phyloP scores from a whole-genome alignment of 2,888 invertebrate species.

The Ligdia adustata region DNA sequence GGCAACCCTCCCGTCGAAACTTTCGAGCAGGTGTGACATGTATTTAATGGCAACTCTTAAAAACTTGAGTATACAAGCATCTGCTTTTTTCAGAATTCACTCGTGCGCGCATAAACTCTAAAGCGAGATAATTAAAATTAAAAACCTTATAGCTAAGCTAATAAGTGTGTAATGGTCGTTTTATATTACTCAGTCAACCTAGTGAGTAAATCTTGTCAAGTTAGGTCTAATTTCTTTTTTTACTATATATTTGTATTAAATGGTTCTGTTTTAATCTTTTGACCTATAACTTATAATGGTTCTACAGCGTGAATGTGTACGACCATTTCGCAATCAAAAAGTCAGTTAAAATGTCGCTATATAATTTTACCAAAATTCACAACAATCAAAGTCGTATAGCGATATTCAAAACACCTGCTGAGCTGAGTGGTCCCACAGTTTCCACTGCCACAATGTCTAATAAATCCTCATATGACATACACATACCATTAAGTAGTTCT shows the following conservation, averaged over 20 bases:
- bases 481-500: conserved; percentile 69
- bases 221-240: not conserved
- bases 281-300: too few relatives aligned
- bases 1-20: conserved; percentile 49
- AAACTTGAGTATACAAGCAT: conserved; percentile 54
- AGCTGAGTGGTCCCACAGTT: conserved; percentile 46
- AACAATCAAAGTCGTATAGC: conserved; percentile 33
- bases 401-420: conserved; percentile 30
- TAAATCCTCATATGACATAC: conserved; percentile 79
- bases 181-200: conserved; percentile 9
- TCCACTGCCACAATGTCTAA: conserved; percentile 66
- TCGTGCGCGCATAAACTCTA: conserved; percentile 65
- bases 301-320: too few relatives aligned
- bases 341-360: conserved; percentile 11
- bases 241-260: too few relatives aligned
- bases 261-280: too few relatives aligned
- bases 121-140: conserved; percentile 16
- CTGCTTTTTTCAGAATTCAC: conserved; percentile 78
- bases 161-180: conserved; percentile 13
- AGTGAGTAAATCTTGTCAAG: conserved; percentile 21
- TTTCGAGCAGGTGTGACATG: conserved; percentile 65
- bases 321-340: conserved; percentile 1
- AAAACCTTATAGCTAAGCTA: not conserved
- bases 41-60: conserved; percentile 64
- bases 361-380: conserved; percentile 28